These are phyloP conservation scores for Drosophila lacertosa DNA, from an alignment of 1,140 invertebrate genomes.

Conservation along the genomic window DNA sequence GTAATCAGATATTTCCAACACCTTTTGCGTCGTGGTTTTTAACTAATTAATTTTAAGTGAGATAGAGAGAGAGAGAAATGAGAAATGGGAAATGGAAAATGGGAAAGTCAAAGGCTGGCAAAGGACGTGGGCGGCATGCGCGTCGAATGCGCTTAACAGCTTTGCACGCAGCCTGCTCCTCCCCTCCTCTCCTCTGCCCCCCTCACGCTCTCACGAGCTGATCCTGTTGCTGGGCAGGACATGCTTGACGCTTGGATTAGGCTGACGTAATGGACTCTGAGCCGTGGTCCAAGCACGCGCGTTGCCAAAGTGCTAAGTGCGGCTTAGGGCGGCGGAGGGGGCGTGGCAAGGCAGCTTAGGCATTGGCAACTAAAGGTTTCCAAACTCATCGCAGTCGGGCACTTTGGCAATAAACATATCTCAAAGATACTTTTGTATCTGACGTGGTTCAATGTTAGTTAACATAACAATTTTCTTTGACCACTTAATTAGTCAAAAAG, in stretches of 20 bases:
- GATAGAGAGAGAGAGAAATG: neutral
- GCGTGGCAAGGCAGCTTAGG: slow-evolving; percentile 33
- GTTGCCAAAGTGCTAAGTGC: slow-evolving; percentile 6
- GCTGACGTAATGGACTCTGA: slow-evolving; percentile 63
- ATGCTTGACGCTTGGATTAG: slow-evolving; percentile 63
- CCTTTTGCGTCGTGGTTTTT: slow-evolving; percentile 51
- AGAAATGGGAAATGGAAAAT: slow-evolving; percentile 4
- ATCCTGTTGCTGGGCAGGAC: slow-evolving; percentile 31
- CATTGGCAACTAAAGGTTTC: neutral
- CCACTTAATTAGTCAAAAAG: no score
- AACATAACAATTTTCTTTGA: no score
- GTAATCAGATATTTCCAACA: slow-evolving; percentile 81
- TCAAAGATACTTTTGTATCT: slow-evolving; percentile 1
- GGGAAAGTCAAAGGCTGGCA: slow-evolving; percentile 5
- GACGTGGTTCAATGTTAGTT: no score
- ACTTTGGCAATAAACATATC: neutral
- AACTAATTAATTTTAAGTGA: slow-evolving; percentile 65
- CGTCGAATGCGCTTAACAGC: slow-evolving; percentile 75
- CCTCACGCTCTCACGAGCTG: neutral
- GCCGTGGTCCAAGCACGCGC: slow-evolving; percentile 52
- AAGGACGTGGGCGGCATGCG: slow-evolving; percentile 57
- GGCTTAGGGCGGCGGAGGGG: neutral
- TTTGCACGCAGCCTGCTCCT: slow-evolving; percentile 49
- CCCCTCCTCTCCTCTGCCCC: slow-evolving; percentile 12
- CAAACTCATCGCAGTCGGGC: no score